These are phyloP conservation scores for Notocelia uddmanniana DNA, from an alignment of 2,888 invertebrate species.

Conservation along the genomic window DNA sequence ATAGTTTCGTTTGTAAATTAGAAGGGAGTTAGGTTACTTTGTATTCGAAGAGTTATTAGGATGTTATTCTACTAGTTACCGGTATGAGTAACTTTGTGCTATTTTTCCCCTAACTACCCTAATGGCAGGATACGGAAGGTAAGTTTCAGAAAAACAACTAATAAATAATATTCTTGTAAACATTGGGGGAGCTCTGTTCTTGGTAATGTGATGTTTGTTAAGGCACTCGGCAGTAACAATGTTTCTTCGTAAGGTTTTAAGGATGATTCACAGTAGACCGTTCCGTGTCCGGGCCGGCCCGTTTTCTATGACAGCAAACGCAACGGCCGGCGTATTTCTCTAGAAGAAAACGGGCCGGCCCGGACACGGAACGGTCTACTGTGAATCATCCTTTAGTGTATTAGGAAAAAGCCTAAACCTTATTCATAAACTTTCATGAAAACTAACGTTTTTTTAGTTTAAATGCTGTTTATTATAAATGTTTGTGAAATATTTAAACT, in stretches of 20 bases:
- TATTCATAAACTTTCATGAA: too few relatives aligned
- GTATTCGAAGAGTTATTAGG: conserved; percentile 12
- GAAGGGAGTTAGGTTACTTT: background rate
- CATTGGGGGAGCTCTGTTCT: conserved; percentile 25
- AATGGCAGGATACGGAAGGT: conserved; percentile 37
- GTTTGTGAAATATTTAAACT: too few relatives aligned
- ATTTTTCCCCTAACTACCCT: conserved; percentile 22
- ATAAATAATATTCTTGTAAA: conserved; percentile 44
- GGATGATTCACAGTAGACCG: too few relatives aligned
- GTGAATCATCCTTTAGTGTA: too few relatives aligned
- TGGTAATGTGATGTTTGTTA: conserved; percentile 3
- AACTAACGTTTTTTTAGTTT: too few relatives aligned
- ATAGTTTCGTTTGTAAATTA: background rate
- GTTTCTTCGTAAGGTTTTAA: conserved; percentile 11
- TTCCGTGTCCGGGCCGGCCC: too few relatives aligned
- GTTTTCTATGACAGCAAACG: too few relatives aligned
- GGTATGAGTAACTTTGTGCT: conserved; percentile 15
- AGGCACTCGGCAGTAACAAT: background rate
- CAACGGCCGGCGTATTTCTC: too few relatives aligned
- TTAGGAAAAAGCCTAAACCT: too few relatives aligned
- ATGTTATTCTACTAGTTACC: conserved; percentile 11
- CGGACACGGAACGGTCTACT: too few relatives aligned
- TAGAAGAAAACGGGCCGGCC: too few relatives aligned
- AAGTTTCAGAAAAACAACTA: conserved; percentile 41
- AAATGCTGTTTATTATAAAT: too few relatives aligned